phyloP scores from a whole-genome alignment of 2,888 invertebrate species.

The Diplazon laetatorius region DNA sequence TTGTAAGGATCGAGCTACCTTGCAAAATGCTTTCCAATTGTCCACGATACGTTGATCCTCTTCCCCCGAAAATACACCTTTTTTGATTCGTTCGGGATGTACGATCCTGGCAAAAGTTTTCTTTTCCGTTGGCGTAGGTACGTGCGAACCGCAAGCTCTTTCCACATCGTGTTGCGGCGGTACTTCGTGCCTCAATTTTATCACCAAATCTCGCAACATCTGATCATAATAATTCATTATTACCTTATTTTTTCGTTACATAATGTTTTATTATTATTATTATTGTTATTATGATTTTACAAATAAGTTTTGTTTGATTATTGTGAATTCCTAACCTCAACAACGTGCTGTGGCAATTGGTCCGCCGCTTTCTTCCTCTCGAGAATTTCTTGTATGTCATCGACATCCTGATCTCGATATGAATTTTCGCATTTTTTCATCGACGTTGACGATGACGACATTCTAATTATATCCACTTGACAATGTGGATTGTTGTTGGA shows the following conservation, averaged over 20 bases:
- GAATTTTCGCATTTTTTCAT: too few species aligned
- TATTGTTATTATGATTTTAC: background rate
- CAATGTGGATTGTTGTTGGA: too few species aligned
- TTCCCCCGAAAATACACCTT: slow-evolving; percentile 63
- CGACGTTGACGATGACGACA: too few species aligned
- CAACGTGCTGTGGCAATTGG: background rate
- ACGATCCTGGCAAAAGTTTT: slow-evolving; percentile 60
- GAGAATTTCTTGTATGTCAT: background rate
- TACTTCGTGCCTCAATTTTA: slow-evolving; percentile 66
- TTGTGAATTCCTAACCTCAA: background rate
- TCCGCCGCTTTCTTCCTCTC: background rate
- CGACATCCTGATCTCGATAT: background rate
- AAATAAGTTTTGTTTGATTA: background rate
- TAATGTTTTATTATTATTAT: background rate
- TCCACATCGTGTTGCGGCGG: slow-evolving; percentile 73
- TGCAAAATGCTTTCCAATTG: slow-evolving; percentile 75
- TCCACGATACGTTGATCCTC: slow-evolving; percentile 70
- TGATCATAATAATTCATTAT: too few species aligned
- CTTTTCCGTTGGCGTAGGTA: slow-evolving; percentile 62
- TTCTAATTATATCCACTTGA: too few species aligned
- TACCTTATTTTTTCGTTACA: too few species aligned
- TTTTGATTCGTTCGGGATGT: slow-evolving; percentile 56
- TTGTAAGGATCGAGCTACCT: slow-evolving; percentile 61
- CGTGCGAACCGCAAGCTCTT: slow-evolving; percentile 68
- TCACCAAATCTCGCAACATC: slow-evolving; percentile 59